Conservation (phyloP, 2,113 vertebrate genomes). For the Lamprotornis superbus region DNA sequence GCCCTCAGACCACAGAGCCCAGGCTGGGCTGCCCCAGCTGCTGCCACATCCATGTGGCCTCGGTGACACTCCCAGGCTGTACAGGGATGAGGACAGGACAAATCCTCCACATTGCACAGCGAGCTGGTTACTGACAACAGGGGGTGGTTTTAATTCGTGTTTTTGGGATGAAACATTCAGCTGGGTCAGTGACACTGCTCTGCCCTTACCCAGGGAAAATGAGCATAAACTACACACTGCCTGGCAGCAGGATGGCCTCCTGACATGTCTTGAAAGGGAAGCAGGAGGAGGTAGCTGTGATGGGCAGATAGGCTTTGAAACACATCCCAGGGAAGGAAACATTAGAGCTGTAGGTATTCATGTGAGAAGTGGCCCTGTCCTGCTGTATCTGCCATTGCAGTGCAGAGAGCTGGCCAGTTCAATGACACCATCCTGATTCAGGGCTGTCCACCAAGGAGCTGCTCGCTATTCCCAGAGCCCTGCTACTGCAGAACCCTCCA, state of each 20-base stretch:
- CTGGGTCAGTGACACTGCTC: conserved; percentile 13
- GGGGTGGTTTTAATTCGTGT: conserved; percentile 25
- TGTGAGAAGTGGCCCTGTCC: neutral
- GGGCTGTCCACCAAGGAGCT: neutral
- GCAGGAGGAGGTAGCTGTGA: neutral
- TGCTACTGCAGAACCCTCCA: neutral
- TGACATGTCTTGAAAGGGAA: conserved; percentile 22
- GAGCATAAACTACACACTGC: neutral
- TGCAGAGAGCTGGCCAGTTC: neutral
- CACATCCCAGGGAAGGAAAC: neutral
- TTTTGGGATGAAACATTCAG: neutral
- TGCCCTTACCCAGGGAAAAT: neutral
- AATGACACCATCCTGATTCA: neutral
- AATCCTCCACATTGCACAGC: neutral
- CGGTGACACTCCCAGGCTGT: neutral
- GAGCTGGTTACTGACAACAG: neutral
- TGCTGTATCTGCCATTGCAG: neutral
- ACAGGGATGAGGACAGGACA: neutral
- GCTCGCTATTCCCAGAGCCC: neutral
- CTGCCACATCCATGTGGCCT: neutral
- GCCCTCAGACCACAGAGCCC: neutral
- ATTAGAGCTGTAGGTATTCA: neutral
- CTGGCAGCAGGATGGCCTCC: neutral
- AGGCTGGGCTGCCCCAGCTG: neutral
- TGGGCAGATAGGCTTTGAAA: conserved; percentile 9